phyloP scores from a whole-genome alignment of 2,797 vertebrate species.

The Steatocranus sp. region DNA sequence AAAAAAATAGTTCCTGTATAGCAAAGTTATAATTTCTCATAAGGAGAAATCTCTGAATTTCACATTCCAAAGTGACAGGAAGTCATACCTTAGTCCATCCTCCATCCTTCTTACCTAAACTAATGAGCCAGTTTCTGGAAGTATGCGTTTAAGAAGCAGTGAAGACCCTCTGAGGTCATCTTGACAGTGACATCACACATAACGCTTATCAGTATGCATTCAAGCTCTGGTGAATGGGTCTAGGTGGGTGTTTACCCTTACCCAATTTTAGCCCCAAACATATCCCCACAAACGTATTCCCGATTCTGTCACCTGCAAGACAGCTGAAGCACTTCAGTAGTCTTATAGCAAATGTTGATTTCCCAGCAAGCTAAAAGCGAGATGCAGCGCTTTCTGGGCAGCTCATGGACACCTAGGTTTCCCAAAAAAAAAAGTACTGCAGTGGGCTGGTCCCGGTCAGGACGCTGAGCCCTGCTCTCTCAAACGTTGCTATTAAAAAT shows the following conservation, averaged over 20 bases:
- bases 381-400: slow-evolving; percentile 20
- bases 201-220: slow-evolving; percentile 8
- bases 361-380: neutral
- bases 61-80: neutral
- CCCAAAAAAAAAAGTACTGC: slow-evolving; percentile 61
- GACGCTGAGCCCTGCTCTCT: slow-evolving; percentile 5
- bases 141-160: neutral
- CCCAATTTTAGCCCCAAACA: neutral
- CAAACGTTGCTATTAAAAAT: neutral
- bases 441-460: slow-evolving; percentile 72
- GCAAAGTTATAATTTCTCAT: neutral
- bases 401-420: slow-evolving; percentile 45
- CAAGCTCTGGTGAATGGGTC: neutral
- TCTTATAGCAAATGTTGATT: neutral
- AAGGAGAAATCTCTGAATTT: neutral
- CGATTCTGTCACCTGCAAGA: neutral
- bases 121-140: neutral
- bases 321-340: neutral
- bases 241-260: neutral
- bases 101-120: neutral
- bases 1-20: neutral
- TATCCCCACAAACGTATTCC: neutral
- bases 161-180: slow-evolving; percentile 17
- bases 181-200: slow-evolving; percentile 13
- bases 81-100: neutral